Evolutionary conservation across 2,888 invertebrate genomes (phyloP).

Genomic region (Calephelis perditalis): DNA sequence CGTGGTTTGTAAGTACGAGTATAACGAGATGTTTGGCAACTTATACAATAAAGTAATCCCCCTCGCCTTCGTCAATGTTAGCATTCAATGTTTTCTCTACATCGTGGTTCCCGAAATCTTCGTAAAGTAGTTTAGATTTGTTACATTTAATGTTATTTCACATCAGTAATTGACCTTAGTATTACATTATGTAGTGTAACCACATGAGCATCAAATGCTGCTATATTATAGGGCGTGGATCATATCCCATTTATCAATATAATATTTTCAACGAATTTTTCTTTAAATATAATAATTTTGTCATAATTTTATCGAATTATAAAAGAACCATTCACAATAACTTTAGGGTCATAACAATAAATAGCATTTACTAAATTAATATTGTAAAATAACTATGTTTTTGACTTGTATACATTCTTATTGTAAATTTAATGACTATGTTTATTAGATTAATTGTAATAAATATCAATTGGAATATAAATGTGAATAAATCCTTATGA

Average conservation of each 20-base stretch:
- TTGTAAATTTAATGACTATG: conserved; percentile 67
- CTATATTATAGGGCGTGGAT: conserved; percentile 52
- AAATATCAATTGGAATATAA: conserved; percentile 66
- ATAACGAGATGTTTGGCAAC: conserved; percentile 56
- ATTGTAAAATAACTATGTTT: conserved; percentile 74
- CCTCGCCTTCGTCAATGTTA: conserved; percentile 70
- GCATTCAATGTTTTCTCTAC: conserved; percentile 62
- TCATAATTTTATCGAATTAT: conserved; percentile 51
- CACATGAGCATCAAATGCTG: conserved; percentile 66
- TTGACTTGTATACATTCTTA: conserved; percentile 76
- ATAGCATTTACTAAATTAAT: conserved; percentile 65
- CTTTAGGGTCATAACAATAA: conserved; percentile 73
- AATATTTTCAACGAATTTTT: conserved; percentile 25
- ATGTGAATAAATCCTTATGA: conserved; percentile 74
- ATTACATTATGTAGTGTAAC: conserved; percentile 58
- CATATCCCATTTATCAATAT: conserved; percentile 46
- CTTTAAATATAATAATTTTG: conserved; percentile 45
- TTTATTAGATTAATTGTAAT: conserved; percentile 70
- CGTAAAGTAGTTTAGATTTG: conserved; percentile 65
- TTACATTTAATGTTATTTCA: conserved; percentile 65
- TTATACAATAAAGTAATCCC: conserved; percentile 43
- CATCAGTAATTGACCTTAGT: conserved; percentile 63
- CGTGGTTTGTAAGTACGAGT: conserved; percentile 60
- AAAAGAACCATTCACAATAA: conserved; percentile 71
- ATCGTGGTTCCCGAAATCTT: conserved; percentile 59